Evolutionary conservation across 2,113 vertebrate species (phyloP).

Genomic region (Ranitomeya variabilis): DNA sequence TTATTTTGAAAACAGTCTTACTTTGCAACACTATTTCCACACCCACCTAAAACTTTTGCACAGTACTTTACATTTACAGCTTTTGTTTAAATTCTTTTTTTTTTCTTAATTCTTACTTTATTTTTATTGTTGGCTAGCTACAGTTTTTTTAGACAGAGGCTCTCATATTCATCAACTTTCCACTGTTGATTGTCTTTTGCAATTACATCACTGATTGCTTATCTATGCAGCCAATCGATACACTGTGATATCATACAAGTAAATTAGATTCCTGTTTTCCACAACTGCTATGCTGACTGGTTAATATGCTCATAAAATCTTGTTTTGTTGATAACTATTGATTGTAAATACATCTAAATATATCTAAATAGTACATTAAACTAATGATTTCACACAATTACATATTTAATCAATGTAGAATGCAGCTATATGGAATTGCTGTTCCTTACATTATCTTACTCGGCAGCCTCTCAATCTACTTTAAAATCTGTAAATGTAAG

Average conservation of each 20-base stretch:
- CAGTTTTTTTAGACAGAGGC: background rate
- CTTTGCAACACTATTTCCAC: too few relatives aligned
- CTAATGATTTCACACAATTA: constrained; percentile 10
- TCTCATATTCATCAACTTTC: background rate
- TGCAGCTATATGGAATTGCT: background rate
- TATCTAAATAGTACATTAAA: constrained; percentile 13
- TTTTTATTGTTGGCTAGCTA: background rate
- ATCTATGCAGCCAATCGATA: constrained; percentile 6
- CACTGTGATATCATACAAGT: background rate
- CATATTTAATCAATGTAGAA: background rate
- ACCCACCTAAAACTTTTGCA: background rate
- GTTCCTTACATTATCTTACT: background rate
- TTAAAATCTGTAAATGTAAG: background rate
- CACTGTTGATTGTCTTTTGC: background rate
- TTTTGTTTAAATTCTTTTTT: background rate
- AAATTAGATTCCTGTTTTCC: background rate
- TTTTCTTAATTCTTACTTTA: background rate
- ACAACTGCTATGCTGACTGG: background rate
- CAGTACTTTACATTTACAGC: background rate
- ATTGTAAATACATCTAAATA: constrained; percentile 28
- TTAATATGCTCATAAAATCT: constrained; percentile 18
- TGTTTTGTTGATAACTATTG: constrained; percentile 26
- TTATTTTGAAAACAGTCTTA: too few relatives aligned
- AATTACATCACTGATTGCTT: constrained; percentile 11
- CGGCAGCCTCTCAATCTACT: background rate